Evolutionary conservation across 2,888 invertebrate genomes (phyloP).

Genomic region (Masnerella sp.): DNA sequence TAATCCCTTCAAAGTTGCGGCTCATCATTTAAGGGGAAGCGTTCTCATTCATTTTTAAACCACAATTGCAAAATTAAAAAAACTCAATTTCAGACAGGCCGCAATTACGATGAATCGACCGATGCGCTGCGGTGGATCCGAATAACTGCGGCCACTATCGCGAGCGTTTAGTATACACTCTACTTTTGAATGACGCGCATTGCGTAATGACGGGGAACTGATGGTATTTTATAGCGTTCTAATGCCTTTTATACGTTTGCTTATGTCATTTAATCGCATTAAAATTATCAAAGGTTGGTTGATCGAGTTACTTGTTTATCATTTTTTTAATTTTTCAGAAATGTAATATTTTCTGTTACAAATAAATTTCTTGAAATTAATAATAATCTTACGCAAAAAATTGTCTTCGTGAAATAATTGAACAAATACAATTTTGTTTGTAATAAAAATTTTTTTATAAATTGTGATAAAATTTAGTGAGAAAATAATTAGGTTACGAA

Average conservation of each 20-base stretch:
- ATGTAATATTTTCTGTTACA: no score
- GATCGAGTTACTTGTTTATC: no score
- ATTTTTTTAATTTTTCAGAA: no score
- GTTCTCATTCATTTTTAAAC: slow-evolving; percentile 28
- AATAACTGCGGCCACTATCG: slow-evolving; percentile 46
- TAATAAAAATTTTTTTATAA: no score
- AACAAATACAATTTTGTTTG: no score
- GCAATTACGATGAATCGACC: slow-evolving; percentile 50
- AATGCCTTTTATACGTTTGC: slow-evolving; percentile 20
- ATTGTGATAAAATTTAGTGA: no score
- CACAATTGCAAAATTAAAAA: slow-evolving; percentile 26
- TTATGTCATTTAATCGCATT: slow-evolving; percentile 13
- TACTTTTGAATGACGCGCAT: slow-evolving; percentile 32
- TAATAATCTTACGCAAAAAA: no score
- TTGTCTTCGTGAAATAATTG: no score
- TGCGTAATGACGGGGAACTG: slow-evolving; percentile 33
- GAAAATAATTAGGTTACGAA: no score
- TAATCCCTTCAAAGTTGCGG: slow-evolving; percentile 16
- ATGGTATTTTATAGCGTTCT: slow-evolving; percentile 18
- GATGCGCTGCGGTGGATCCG: slow-evolving; percentile 61
- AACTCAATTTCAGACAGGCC: slow-evolving; percentile 17
- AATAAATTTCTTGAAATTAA: no score
- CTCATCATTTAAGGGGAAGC: slow-evolving; percentile 22
- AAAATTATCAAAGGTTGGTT: slow-evolving; percentile 14
- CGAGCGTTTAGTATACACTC: slow-evolving; percentile 30